A percentile compares a stretch with the other conserved stretches of the same genome.
Evolutionary conservation across 2,113 vertebrate genomes (phyloP).

Genomic region (Leucoraja erinaceus): DNA sequence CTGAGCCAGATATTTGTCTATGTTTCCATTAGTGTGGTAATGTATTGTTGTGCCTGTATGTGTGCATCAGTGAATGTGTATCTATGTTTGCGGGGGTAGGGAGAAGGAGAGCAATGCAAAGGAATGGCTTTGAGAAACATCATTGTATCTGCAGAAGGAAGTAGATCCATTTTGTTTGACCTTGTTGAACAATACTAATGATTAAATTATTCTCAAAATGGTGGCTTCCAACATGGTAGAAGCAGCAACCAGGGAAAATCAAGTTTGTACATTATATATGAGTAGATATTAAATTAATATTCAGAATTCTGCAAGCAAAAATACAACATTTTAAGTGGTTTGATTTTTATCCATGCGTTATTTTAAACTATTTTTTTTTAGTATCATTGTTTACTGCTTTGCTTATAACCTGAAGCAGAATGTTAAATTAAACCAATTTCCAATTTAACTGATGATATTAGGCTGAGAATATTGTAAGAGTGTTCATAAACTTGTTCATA

Average conservation of each 20-base stretch:
- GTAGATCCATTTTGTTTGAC: conserved; percentile 1
- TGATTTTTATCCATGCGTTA: not conserved
- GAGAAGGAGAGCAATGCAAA: not conserved
- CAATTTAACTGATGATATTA: not conserved
- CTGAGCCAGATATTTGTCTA: not conserved
- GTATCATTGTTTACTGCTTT: not conserved
- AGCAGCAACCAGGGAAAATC: not conserved
- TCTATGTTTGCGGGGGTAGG: not conserved
- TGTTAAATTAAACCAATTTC: not conserved
- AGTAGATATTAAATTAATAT: not conserved
- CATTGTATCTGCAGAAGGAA: not conserved
- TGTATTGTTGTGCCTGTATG: not conserved
- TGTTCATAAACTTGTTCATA: not conserved
- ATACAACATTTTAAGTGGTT: not conserved
- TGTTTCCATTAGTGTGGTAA: not conserved
- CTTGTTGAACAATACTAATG: not conserved
- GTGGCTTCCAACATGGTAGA: not conserved
- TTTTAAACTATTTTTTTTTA: not conserved
- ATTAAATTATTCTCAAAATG: conserved; percentile 11
- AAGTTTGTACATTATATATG: conserved; percentile 4
- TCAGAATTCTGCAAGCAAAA: not conserved
- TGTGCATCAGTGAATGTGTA: not conserved
- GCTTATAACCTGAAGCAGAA: not conserved
- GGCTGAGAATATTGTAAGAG: not conserved
- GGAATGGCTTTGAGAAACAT: not conserved